A percentile compares a stretch with the other conserved stretches of the same genome.
These are phyloP conservation scores for Siniperca scherzeri DNA, from an alignment of 2,797 vertebrate species.

Conservation along the genomic window DNA sequence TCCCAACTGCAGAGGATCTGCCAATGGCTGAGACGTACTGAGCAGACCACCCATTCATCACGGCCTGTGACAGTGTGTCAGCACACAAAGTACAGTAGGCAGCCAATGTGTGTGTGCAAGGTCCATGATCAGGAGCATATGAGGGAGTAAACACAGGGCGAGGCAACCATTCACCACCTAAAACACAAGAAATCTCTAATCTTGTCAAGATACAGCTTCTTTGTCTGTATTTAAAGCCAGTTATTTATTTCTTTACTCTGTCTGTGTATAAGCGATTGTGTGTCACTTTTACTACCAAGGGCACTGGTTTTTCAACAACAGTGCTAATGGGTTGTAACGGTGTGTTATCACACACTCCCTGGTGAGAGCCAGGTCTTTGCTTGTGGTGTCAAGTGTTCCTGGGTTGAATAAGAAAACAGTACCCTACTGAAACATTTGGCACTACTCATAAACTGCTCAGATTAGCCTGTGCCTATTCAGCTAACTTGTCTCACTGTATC, in stretches of 20 bases:
- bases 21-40: constrained; percentile 52
- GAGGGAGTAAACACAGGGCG: constrained; percentile 25
- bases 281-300: constrained; percentile 43
- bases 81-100: constrained; percentile 30
- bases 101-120: constrained; percentile 31
- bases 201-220: constrained; percentile 12
- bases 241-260: constrained; percentile 6
- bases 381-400: constrained; percentile 71
- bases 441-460: constrained; percentile 60
- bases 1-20: constrained; percentile 33
- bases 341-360: constrained; percentile 68
- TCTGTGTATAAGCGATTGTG: not conserved
- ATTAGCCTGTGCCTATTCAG: constrained; percentile 55
- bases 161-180: constrained; percentile 8
- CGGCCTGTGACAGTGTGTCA: constrained; percentile 42
- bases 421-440: constrained; percentile 69
- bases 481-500: constrained; percentile 55
- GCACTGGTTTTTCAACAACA: constrained; percentile 50
- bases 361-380: constrained; percentile 53
- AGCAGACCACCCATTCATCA: constrained; percentile 70
- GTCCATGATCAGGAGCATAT: constrained; percentile 50
- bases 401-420: constrained; percentile 70
- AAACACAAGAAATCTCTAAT: constrained; percentile 25
- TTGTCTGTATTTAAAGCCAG: constrained; percentile 34
- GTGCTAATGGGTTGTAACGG: constrained; percentile 61